Percentiles rank a stretch among this genome's conserved stretches.
Evolutionary conservation across 2,797 vertebrate genomes (phyloP).

Genomic region (Anableps anableps): DNA sequence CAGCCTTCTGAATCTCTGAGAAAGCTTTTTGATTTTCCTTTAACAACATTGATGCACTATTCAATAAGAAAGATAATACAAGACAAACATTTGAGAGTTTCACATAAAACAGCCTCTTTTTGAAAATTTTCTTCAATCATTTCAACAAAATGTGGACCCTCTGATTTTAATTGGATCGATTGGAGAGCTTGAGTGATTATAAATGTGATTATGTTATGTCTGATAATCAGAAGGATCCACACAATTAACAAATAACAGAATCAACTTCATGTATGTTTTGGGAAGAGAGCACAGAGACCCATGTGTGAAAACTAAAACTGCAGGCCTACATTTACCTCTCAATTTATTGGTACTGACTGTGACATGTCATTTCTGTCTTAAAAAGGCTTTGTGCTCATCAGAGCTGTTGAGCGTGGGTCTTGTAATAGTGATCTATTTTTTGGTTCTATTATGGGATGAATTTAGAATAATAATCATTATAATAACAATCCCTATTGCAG

Average conservation of each 20-base stretch:
- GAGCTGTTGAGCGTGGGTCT: not conserved
- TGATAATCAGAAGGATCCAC: not conserved
- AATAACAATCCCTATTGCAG: not conserved
- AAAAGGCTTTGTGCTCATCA: not conserved
- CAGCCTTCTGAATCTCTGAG: not conserved
- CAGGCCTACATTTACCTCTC: not conserved
- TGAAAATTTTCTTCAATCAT: not conserved
- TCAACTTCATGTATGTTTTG: conserved; percentile 10
- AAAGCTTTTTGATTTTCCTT: not conserved
- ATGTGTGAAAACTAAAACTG: not conserved
- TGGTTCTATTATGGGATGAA: not conserved
- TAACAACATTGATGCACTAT: not conserved
- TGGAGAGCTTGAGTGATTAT: not conserved
- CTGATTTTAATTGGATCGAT: not conserved
- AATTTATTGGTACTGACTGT: conserved; percentile 3
- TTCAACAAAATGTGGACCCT: not conserved
- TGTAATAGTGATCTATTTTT: conserved; percentile 7
- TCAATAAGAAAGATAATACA: not conserved
- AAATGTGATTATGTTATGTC: no score
- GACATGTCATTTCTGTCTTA: conserved; percentile 3
- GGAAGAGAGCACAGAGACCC: conserved; percentile 3
- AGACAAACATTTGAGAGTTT: not conserved
- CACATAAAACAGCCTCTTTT: not conserved
- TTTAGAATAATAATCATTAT: not conserved
- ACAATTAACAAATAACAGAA: conserved; percentile 3